Evolutionary conservation across 2,888 invertebrate species (phyloP), one percentile per base, ranked within the genome.

Genomic region (Lysandra bellargus): DNA sequence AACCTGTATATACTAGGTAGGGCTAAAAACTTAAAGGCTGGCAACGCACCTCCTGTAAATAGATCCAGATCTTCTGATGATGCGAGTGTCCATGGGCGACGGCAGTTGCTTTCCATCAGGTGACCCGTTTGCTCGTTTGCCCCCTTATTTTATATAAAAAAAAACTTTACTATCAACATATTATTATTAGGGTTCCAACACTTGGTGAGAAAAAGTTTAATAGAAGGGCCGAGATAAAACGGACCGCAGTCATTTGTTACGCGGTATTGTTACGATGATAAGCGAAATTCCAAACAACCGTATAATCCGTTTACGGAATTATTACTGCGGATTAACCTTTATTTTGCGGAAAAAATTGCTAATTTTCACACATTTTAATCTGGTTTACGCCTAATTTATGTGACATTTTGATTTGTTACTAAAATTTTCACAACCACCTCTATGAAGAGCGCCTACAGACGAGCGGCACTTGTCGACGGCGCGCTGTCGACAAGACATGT

Each of bases 221-320:
- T 78, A 69, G 78, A 78, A 64, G 44, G 69, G 69, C 33, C 30
- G 69, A 78, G 78, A 78, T 78, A 78, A 78, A 30, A 44, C 49
- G 40, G 69, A 49, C 64, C 53, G 30, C 64, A 53, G 49, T 9
- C 49, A 49, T 69, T 60, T 49, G 69, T 78, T 49, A 69, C 44
- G 61, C 69, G 44, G 49, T 78, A 40, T 69, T 78, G 61, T 61
- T 49, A 69, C 69, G 33, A 69, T 69, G 69, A 69, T 69, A 69
- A 69, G 69, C 69, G 69, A 69, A 69, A 44, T 64, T 78, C 12
- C 44, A 40, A 78, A 78, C 23, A 44, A 49, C 30, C 30, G 61
- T 69, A 9, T 30, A 30, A 64, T 44, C 64, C 12, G 3, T 40
- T 78, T 78, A 61, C 33, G 33, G 33, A 14, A 33, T 69, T 64